Percentiles rank a stretch among this genome's conserved stretches.
Evolutionary conservation across 2,113 vertebrate genomes (phyloP).

Genomic region (Sorex araneus): DNA sequence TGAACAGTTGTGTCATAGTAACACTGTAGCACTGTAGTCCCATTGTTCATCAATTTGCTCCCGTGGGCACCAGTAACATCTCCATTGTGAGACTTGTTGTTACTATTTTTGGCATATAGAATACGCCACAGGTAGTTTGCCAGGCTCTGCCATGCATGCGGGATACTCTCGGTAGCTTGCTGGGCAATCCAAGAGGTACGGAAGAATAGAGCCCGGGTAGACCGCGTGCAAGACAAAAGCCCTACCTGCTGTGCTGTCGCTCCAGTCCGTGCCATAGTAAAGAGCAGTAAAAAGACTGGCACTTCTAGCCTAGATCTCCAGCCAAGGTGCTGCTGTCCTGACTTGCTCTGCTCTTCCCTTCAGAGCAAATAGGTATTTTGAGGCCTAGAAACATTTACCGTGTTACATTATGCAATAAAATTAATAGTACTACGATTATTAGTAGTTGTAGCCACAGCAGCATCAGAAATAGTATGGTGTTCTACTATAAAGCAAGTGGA

Average conservation of each 20-base stretch:
- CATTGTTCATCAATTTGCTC: no score
- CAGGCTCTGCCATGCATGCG: no score
- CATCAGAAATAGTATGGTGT: background rate
- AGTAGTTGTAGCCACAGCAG: no score
- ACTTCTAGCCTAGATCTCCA: background rate
- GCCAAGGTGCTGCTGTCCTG: background rate
- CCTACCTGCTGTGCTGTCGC: no score
- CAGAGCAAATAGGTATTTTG: background rate
- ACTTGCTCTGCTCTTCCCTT: background rate
- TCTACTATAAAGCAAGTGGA: background rate
- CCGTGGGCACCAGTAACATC: no score
- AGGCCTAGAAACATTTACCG: constrained; percentile 15
- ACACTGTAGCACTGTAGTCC: constrained; percentile 13
- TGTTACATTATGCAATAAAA: constrained; percentile 15
- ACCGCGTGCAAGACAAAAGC: no score
- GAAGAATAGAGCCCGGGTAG: no score
- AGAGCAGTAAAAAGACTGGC: background rate
- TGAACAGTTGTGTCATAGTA: constrained; percentile 16
- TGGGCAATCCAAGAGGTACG: no score
- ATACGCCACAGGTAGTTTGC: no score
- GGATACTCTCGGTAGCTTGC: no score
- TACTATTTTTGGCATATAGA: no score
- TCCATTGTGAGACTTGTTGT: no score
- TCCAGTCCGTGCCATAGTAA: constrained; percentile 35
- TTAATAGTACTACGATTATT: background rate